These are phyloP conservation scores for Leucoraja ocellata DNA, from an alignment of 2,797 vertebrate species.

Conservation along the genomic window DNA sequence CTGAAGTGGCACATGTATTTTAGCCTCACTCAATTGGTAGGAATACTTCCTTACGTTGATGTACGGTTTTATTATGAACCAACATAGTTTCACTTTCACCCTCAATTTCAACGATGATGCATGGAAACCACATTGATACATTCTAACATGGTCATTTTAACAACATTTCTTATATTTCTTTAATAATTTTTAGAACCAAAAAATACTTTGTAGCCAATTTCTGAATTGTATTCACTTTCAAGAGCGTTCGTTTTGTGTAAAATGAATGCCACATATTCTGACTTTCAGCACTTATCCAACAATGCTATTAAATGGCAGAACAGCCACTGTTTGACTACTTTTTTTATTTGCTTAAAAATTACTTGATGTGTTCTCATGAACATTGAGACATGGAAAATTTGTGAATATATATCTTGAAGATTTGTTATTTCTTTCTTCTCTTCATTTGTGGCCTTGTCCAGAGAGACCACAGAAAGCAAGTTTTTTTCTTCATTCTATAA, in stretches of 20 bases:
- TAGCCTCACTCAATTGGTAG: too few relatives aligned
- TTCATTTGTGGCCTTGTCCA: not conserved
- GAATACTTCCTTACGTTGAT: too few relatives aligned
- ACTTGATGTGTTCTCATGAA: not conserved
- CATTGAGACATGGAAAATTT: not conserved
- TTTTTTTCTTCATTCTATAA: not conserved
- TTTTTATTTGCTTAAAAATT: not conserved
- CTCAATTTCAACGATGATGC: too few relatives aligned
- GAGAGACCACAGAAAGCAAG: not conserved
- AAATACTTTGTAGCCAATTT: not conserved
- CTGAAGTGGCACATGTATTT: too few relatives aligned
- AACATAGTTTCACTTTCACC: too few relatives aligned
- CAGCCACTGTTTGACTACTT: not conserved
- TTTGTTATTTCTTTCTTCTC: not conserved
- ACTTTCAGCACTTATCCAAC: not conserved
- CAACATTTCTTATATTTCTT: not conserved
- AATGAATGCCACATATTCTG: not conserved
- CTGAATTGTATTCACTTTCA: not conserved
- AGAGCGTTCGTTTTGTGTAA: not conserved
- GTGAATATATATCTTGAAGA: not conserved
- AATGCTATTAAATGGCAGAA: too few relatives aligned
- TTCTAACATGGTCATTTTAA: not conserved
- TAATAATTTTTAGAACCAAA: not conserved
- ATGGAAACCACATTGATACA: too few relatives aligned
- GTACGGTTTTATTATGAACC: too few relatives aligned